These are phyloP conservation scores for Trichopoda pennipes DNA, from an alignment of 2,888 invertebrate genomes.

Conservation along the genomic window DNA sequence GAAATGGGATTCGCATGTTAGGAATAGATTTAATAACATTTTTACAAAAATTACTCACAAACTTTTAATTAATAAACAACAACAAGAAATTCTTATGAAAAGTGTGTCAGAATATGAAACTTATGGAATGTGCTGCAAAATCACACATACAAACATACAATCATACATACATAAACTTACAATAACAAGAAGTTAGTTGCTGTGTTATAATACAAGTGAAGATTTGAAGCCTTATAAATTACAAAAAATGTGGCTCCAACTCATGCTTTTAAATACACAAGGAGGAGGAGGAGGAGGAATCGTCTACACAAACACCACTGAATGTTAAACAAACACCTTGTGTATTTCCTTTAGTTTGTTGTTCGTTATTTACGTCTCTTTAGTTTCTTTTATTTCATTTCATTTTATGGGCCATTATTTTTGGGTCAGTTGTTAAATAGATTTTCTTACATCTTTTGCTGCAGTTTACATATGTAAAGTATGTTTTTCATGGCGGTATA, in stretches of 20 bases:
- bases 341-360: too few relatives aligned
- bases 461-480: too few relatives aligned
- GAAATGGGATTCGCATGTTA: slow-evolving; percentile 63
- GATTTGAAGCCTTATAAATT: slow-evolving; percentile 49
- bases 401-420: slow-evolving; percentile 60
- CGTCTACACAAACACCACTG: slow-evolving; percentile 21
- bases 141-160: background rate
- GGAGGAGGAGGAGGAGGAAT: too few relatives aligned
- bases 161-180: background rate
- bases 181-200: background rate
- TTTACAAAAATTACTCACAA: slow-evolving; percentile 38
- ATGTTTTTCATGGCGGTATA: too few relatives aligned
- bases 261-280: slow-evolving; percentile 10
- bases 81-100: background rate
- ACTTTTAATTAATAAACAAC: slow-evolving; percentile 22
- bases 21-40: slow-evolving; percentile 53
- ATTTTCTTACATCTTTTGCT: slow-evolving; percentile 32
- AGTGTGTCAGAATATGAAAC: background rate
- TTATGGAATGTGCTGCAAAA: slow-evolving; percentile 24
- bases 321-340: too few relatives aligned
- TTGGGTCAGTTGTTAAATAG: slow-evolving; percentile 65
- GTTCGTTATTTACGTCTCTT: background rate
- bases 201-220: background rate
- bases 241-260: slow-evolving; percentile 31
- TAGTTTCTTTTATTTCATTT: slow-evolving; percentile 24